Base-by-base conservation (phyloP, 2,113 vertebrate genomes). In the Calcarius ornatus region DNA sequence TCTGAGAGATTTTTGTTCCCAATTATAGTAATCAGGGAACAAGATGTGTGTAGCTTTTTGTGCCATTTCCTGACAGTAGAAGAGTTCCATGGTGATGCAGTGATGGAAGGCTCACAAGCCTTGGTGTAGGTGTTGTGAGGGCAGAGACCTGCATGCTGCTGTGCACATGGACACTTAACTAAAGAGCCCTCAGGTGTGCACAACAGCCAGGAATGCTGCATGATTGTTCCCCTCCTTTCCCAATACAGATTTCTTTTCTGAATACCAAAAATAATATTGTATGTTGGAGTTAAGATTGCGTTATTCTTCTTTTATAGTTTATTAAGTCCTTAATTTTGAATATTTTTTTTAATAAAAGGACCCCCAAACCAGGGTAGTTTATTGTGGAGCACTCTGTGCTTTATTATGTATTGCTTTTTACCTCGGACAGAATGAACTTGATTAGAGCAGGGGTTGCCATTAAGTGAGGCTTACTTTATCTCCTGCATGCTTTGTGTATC, bases 381-480 rank as follows among this genome's bases (percentile, higher is more conserved):
- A 33, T 81, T 83, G 31, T 93, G 65, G n/a, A 73, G 57, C 76
- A 69, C 63, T 25, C 57, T 38, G 12, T 73, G 76, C 63, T 16
- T 70, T 80, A 81, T 56, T 96, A 60, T 68, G 18, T 64, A 21
- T 72, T 88, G 84, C 81, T 76, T 91, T 95, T 92, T 88, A 82
- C 48, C 61, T 91, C 3, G 30, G 91, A 81, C 65, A 88, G 50
- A 92, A 72, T 80, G 87, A 96, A 92, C 57, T 86, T 95, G 88
- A 90, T 93, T 95, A 84, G 91, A 95, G 51, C 43, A 88, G 79
- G 84, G 70, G 66, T 11, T 92, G 81, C 83, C 61, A 85, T 91
- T 90, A 91, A 82, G 37, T 90, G 88, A 86, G 84, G 94, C 90
- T 92, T 95, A 88, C 76, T 85, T 95, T 92, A 95, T 83, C 65